Percentiles rank a stretch among this genome's conserved stretches.
phyloP scores from a whole-genome alignment of 2,797 vertebrate genomes.

The Remorina albescens region DNA sequence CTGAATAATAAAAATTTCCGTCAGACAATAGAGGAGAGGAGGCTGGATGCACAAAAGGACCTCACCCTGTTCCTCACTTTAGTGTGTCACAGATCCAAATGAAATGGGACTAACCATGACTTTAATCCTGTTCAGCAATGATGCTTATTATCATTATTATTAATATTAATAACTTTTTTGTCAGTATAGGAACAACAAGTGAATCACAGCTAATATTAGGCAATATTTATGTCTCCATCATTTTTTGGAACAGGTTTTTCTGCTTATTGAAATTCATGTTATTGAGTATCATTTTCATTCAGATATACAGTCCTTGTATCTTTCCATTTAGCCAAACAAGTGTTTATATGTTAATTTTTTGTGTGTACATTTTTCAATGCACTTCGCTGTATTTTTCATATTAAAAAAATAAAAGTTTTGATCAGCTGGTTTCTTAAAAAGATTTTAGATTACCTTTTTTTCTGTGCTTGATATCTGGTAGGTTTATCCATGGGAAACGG shows the following conservation, averaged over 20 bases:
- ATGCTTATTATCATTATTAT: too few species aligned
- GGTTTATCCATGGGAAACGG: background rate
- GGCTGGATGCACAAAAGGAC: too few species aligned
- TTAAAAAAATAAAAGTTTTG: background rate
- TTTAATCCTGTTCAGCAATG: background rate
- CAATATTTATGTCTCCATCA: background rate
- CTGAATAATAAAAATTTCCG: slow-evolving; percentile 57
- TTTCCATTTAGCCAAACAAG: too few species aligned
- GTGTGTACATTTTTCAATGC: background rate
- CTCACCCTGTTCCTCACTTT: too few species aligned
- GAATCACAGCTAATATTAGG: too few species aligned
- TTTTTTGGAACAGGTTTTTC: background rate
- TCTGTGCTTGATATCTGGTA: background rate
- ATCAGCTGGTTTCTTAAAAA: too few species aligned
- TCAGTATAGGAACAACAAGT: background rate
- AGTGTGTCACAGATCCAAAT: background rate
- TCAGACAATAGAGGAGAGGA: slow-evolving; percentile 35
- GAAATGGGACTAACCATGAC: background rate
- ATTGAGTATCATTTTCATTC: background rate
- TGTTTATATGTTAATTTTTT: too few species aligned
- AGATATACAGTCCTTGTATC: too few species aligned
- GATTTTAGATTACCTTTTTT: too few species aligned
- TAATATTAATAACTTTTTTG: background rate
- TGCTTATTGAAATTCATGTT: background rate
- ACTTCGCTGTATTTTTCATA: background rate